Conservation (phyloP, 1,140 invertebrate genomes). For the Listronotus bonariensis region DNA sequence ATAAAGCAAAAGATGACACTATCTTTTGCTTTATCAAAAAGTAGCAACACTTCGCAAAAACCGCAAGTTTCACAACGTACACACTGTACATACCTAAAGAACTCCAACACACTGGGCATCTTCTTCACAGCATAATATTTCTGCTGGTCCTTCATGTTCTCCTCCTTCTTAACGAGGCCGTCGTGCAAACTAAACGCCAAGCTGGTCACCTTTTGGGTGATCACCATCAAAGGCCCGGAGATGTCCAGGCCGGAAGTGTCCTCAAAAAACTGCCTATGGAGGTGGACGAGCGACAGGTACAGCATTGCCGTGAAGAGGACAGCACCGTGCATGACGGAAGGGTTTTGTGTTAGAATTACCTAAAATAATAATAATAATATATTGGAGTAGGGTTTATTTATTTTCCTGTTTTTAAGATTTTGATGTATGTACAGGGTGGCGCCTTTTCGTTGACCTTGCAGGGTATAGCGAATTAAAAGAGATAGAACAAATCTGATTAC, state of each 20-base stretch:
- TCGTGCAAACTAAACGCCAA: slow-evolving; percentile 92
- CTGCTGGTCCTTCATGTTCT: slow-evolving; percentile 71
- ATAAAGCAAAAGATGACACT: too few relatives aligned
- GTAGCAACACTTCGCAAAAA: too few relatives aligned
- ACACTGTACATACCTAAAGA: slow-evolving; percentile 72
- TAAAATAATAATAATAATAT: too few relatives aligned
- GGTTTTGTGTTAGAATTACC: slow-evolving; percentile 37
- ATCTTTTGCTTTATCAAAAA: too few relatives aligned
- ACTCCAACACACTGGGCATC: slow-evolving; percentile 77
- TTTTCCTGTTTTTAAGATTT: too few relatives aligned
- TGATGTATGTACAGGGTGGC: too few relatives aligned
- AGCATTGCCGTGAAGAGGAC: slow-evolving; percentile 76
- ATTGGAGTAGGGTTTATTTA: too few relatives aligned
- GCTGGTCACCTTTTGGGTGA: slow-evolving; percentile 92
- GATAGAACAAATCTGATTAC: too few relatives aligned
- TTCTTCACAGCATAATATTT: slow-evolving; percentile 71
- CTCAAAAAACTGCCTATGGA: slow-evolving; percentile 85
- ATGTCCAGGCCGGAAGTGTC: slow-evolving; percentile 91
- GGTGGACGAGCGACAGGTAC: slow-evolving; percentile 84
- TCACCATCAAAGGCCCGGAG: slow-evolving; percentile 94
- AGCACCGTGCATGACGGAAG: slow-evolving; percentile 56
- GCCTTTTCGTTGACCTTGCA: too few relatives aligned
- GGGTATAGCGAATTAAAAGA: too few relatives aligned
- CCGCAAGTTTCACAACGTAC: too few relatives aligned
- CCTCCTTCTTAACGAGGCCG: slow-evolving; percentile 68